phyloP scores from a whole-genome alignment of 2,888 invertebrate species.

The Pristionchus mayeri region DNA sequence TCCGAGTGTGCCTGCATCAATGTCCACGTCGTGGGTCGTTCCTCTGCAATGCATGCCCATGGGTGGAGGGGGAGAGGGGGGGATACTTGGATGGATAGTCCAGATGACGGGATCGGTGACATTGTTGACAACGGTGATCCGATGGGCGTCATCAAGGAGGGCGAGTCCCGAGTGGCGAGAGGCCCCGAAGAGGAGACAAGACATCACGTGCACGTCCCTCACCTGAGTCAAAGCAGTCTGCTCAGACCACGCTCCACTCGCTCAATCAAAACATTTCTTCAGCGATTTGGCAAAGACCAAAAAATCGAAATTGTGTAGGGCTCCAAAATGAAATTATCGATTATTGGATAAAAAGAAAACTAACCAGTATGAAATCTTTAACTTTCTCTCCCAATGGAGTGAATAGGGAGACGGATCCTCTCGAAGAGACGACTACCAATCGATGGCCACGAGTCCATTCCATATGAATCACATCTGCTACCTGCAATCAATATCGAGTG shows the following conservation, averaged over 20 bases:
- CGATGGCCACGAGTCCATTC: conserved; percentile 59
- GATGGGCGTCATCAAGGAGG: conserved; percentile 55
- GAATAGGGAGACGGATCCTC: neutral
- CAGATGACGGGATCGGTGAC: conserved; percentile 64
- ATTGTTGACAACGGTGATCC: conserved; percentile 61
- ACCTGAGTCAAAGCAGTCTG: neutral
- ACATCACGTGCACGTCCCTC: conserved; percentile 1
- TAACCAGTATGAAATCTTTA: neutral
- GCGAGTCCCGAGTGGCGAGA: conserved; percentile 61
- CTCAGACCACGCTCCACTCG: too few relatives aligned
- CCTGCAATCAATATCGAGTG: neutral
- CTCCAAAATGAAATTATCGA: too few relatives aligned
- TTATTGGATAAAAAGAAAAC: neutral
- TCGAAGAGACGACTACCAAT: conserved; percentile 8
- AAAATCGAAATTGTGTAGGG: too few relatives aligned
- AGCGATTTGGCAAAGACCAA: too few relatives aligned
- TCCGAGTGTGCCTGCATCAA: conserved; percentile 55
- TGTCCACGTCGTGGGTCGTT: conserved; percentile 59
- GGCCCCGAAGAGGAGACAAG: conserved; percentile 50
- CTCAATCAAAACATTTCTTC: too few relatives aligned
- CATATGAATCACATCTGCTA: conserved; percentile 55
- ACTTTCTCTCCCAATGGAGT: conserved; percentile 38
- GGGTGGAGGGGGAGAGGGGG: too few relatives aligned
- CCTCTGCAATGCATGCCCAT: conserved; percentile 18
- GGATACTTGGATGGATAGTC: conserved; percentile 60